These are phyloP conservation scores for Eueides isabella DNA, from an alignment of 1,140 invertebrate genomes.

Conservation along the genomic window DNA sequence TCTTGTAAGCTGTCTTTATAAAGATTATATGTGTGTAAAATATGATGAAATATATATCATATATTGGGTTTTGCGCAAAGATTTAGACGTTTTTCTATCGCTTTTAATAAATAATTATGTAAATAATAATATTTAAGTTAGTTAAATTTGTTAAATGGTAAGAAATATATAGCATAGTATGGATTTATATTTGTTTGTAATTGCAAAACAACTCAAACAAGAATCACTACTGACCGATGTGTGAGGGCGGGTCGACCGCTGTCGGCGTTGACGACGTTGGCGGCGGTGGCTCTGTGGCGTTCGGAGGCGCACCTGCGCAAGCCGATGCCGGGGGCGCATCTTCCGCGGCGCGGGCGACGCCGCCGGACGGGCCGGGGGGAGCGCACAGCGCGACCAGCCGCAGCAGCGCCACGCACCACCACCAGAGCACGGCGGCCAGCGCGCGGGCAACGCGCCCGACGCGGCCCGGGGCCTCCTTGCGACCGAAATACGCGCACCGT, in stretches of 20 bases:
- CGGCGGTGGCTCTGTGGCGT: conserved; percentile 57
- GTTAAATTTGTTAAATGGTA: neutral
- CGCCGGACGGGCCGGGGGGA: conserved; percentile 68
- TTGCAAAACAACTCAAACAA: neutral
- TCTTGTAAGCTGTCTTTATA: neutral
- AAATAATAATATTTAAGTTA: neutral
- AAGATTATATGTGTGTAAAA: neutral
- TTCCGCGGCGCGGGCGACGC: conserved; percentile 70
- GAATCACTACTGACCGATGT: conserved; percentile 64
- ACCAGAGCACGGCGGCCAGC: conserved; percentile 80
- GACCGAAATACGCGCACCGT: conserved; percentile 76
- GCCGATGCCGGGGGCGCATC: conserved; percentile 70
- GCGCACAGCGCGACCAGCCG: conserved; percentile 78
- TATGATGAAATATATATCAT: neutral
- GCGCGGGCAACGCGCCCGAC: conserved; percentile 76
- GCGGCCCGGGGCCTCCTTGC: conserved; percentile 74
- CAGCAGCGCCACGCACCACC: conserved; percentile 80
- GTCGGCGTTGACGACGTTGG: conserved; percentile 39
- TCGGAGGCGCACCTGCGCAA: conserved; percentile 69
- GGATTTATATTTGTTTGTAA: neutral
- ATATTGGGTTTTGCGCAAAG: neutral
- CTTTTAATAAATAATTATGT: neutral
- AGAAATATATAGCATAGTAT: neutral
- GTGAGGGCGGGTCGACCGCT: conserved; percentile 53
- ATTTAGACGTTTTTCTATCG: neutral